Conservation (phyloP, 1,140 invertebrate genomes). For the Zaprionus nigranus region DNA sequence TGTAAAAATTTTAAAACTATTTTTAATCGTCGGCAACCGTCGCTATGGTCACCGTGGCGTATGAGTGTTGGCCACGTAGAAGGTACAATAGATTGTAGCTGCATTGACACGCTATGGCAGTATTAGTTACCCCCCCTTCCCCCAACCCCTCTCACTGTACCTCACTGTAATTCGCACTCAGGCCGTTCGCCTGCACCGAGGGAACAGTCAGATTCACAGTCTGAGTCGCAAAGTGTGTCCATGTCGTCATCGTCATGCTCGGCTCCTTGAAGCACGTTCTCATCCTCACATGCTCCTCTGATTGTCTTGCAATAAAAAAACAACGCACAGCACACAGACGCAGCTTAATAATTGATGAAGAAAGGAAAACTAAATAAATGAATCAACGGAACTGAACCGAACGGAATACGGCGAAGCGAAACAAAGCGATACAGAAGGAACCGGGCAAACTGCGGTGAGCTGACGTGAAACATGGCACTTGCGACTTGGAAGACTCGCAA, state of each 20-base stretch:
- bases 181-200: background rate
- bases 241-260: conserved; percentile 19
- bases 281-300: conserved; percentile 16
- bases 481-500: conserved; percentile 8
- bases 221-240: conserved; percentile 3
- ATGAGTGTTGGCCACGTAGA: conserved; percentile 39
- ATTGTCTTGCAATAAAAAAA: conserved; percentile 66
- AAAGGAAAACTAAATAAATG: conserved; percentile 77
- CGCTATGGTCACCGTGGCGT: conserved; percentile 29
- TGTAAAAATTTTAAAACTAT: conserved; percentile 24
- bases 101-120: background rate
- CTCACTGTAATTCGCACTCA: background rate
- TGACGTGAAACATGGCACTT: conserved; percentile 11
- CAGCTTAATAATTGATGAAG: conserved; percentile 71
- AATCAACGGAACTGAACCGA: conserved; percentile 53
- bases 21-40: conserved; percentile 23
- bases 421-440: conserved; percentile 12
- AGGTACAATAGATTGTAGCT: background rate
- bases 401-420: conserved; percentile 16
- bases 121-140: background rate
- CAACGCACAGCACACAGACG: conserved; percentile 52
- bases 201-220: background rate
- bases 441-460: background rate
- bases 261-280: background rate
- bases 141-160: background rate